phyloP scores from a whole-genome alignment of 2,888 invertebrate genomes.

The Orthosia gracilis region DNA sequence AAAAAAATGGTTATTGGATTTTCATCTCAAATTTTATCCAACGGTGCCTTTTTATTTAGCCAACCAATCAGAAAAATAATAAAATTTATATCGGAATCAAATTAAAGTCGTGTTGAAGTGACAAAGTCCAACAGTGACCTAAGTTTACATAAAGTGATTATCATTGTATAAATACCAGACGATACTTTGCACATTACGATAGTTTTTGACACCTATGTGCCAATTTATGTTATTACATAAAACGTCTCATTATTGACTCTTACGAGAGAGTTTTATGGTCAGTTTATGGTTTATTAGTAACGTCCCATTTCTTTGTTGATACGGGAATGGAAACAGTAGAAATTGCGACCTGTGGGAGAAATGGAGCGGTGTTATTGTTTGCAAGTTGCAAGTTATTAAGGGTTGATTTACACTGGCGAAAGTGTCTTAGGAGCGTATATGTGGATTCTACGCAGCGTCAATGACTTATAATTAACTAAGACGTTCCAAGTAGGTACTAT shows the following conservation, averaged over 20 bases:
- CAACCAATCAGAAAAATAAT: too few relatives aligned
- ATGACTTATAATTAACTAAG: too few relatives aligned
- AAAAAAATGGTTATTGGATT: too few relatives aligned
- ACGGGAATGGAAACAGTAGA: slow-evolving; percentile 17
- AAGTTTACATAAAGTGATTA: not conserved
- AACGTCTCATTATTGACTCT: slow-evolving; percentile 11
- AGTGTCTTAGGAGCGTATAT: too few relatives aligned
- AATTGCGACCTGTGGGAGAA: slow-evolving; percentile 9
- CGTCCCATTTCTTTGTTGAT: slow-evolving; percentile 38
- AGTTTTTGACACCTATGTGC: slow-evolving; percentile 24
- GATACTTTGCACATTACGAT: slow-evolving; percentile 4
- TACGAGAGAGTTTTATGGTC: slow-evolving; percentile 7
- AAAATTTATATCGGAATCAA: too few relatives aligned
- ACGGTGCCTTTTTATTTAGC: too few relatives aligned
- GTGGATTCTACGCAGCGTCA: too few relatives aligned
- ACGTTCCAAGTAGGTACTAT: too few relatives aligned
- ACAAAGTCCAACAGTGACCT: not conserved
- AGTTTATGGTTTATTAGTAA: slow-evolving; percentile 26
- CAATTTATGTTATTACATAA: slow-evolving; percentile 10
- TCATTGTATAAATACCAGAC: not conserved
- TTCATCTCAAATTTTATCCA: too few relatives aligned
- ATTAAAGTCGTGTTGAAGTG: not conserved
- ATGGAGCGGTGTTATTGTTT: slow-evolving; percentile 23
- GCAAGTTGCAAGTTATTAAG: slow-evolving; percentile 4
- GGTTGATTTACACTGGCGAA: not conserved